Evolutionary conservation across 1,140 invertebrate species (phyloP).

Genomic region (Papilio helenus): DNA sequence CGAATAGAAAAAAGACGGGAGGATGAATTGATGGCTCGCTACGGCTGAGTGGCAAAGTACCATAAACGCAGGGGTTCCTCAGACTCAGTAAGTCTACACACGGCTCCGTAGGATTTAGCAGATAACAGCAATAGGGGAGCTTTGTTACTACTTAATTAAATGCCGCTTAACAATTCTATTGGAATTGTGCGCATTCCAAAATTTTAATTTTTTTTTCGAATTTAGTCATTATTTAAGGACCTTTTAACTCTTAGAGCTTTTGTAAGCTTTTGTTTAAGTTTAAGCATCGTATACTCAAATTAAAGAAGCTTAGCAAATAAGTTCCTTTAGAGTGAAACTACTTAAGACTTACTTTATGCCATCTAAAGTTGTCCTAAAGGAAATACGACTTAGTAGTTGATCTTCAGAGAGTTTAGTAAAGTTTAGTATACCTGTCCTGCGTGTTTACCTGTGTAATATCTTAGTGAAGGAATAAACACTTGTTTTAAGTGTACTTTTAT

Average conservation of each 20-base stretch:
- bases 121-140: constrained; percentile 27
- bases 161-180: background rate
- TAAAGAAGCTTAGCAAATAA: too few relatives aligned
- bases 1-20: constrained; percentile 18
- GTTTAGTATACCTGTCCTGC: too few relatives aligned
- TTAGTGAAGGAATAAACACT: too few relatives aligned
- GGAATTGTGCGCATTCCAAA: background rate
- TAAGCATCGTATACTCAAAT: too few relatives aligned
- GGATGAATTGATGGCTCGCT: constrained; percentile 8
- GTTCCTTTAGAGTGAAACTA: too few relatives aligned
- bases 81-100: background rate
- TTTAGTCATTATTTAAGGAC: background rate
- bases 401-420: too few relatives aligned
- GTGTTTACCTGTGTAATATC: too few relatives aligned
- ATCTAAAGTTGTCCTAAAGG: too few relatives aligned
- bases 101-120: background rate
- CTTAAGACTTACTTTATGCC: too few relatives aligned
- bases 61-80: background rate
- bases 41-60: constrained; percentile 17
- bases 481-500: too few relatives aligned
- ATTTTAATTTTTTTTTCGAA: background rate
- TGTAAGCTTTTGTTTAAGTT: too few relatives aligned
- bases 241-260: background rate
- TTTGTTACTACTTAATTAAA: constrained; percentile 33
- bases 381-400: too few relatives aligned